Evolutionary conservation across 53 echinoderm and acorn worm species (phyloP), one percentile per base, ranked within the genome.

Genomic region (Actinopyga echinites): DNA sequence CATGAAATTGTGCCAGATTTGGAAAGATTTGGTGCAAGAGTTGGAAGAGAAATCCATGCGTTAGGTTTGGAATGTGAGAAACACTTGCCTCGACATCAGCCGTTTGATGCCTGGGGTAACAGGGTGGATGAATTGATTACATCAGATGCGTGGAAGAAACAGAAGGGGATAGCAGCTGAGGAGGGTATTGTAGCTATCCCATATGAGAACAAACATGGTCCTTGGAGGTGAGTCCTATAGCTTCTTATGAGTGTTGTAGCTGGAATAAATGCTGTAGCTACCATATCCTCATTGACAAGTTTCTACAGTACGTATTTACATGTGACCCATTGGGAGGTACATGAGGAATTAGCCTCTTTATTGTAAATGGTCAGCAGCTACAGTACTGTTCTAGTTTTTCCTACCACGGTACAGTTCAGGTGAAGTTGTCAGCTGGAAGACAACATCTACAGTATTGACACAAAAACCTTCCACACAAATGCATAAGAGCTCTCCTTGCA

Each of bases 51-150:
- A 34, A 88, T 93, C 54, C 79, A 90, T 44, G 57, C 83, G 17
- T 83, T 93, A 8, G 91, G 90, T 25, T 54, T 83, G 40, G 88
- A 90, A 58, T 93, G 93, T 80, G 93, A 93, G 29, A 43, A 62
- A 73, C 86, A 91, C 60, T 86, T 83, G 20, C 93, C 93, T 17
- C 82, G 45, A 19, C 60, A 82, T 28, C 21, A 82, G 29, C 77
- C 87, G 25, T 91, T 86, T 79, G 93, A 93, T 79, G 91, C 93
- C 8, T 93, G 93, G 93, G 93, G 93, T 24, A 90, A 88, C 57
- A 73, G 91, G 75, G 86, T 85, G 12, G 93, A 93, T 74, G 64
- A 84, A 33, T 74, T 93, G 21, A 68, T 86, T 30, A 93, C 93
- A 15, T 86, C 82, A 68, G 56, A 78, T 38, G 93, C 93, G 57